Evolutionary conservation across 2,888 invertebrate species (phyloP), one percentile per base, ranked within the genome.

Genomic region (Embidobia sp.): DNA sequence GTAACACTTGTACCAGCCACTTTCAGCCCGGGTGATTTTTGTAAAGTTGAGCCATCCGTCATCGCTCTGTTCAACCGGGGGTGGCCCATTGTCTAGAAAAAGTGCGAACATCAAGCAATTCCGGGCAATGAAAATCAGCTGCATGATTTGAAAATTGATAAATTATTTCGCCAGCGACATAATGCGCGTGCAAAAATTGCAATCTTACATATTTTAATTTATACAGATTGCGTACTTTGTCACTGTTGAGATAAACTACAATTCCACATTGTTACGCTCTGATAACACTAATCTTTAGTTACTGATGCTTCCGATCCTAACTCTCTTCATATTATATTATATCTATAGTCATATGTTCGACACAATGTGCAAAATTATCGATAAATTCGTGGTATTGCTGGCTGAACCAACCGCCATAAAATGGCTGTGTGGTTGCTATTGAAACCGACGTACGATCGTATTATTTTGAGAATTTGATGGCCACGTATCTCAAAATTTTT

Each of bases 1-100:
- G 55, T 95, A 94, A 90, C 97, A 97, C 88, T 96, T 95, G 91
- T 97, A 97, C 97, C 97, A 97, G 85, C 97, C 97, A 66, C 95
- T 95, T 91, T 97, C 95, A 80, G 94, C 93, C 49, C 94, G 91
- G 55, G 93, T 91, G 86, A 97, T 94, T 82, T 94, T 92, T 51
- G 94, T 94, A 91, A 97, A 97, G 90, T 97, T 97, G 72, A 97
- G 92, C 88, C 94, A 96, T 64, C 97, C 95, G 85, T 94, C 94
- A 51, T 93, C 93, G 78, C 93, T 92, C 90, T 94, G 94, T 80
- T 93, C 92, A 72, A 94, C 93, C 88, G 88, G 88, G 11, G 86
- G 89, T 70, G 85, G 86, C 33, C 86, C 87, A 83, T 89, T 87
- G 84, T 89, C 89, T 89, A 85, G 79, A 87, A 88, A 84, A 80